Conservation (phyloP, 2,888 invertebrate genomes). For the Choreutis nemorana region DNA sequence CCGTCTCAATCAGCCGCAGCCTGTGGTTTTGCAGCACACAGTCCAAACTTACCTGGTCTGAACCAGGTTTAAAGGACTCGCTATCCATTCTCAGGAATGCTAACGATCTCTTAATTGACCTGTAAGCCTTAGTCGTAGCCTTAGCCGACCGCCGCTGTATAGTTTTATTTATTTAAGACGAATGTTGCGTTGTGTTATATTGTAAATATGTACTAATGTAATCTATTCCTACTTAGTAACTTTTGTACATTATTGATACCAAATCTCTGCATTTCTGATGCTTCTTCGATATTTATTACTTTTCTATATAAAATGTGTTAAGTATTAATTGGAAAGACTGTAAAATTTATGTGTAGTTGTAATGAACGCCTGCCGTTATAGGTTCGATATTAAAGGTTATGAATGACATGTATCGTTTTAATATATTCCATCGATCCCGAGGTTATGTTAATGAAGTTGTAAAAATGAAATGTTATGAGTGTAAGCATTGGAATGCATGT, state of each 20-base stretch:
- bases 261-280: constrained; percentile 60
- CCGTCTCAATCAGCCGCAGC: constrained; percentile 47
- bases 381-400: constrained; percentile 58
- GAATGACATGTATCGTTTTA: constrained; percentile 27
- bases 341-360: constrained; percentile 61
- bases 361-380: constrained; percentile 60
- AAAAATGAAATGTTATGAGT: constrained; percentile 26
- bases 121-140: constrained; percentile 37
- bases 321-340: constrained; percentile 65
- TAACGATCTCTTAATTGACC: constrained; percentile 44
- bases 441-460: constrained; percentile 19
- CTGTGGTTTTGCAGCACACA: constrained; percentile 56
- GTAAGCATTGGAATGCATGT: constrained; percentile 33
- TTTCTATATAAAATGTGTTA: constrained; percentile 43
- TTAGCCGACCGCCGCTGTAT: constrained; percentile 35
- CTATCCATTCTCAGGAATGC: constrained; percentile 17
- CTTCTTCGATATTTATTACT: constrained; percentile 54
- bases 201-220: constrained; percentile 52
- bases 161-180: constrained; percentile 42
- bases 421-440: constrained; percentile 11
- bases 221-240: constrained; percentile 37
- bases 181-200: constrained; percentile 31
- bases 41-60: constrained; percentile 61
- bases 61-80: constrained; percentile 45
- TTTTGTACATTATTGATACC: constrained; percentile 65